Evolutionary conservation across 2,888 invertebrate species (phyloP), one percentile per base, ranked within the genome.

Genomic region (Meghimatium bilineatum): DNA sequence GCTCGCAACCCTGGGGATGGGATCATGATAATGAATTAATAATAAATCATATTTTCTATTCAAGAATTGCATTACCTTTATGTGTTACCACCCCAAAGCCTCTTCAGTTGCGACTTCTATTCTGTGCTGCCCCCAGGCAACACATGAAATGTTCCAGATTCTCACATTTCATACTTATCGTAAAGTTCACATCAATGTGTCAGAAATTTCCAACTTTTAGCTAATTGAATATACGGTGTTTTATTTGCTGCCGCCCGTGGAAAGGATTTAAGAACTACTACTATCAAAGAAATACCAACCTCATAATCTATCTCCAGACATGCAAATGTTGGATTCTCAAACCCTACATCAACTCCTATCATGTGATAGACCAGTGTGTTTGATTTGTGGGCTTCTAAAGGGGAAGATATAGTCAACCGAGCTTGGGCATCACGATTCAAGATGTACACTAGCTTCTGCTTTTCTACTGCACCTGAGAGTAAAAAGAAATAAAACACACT

Each of bases 221-320:
- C n/a, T n/a, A n/a, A n/a, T n/a, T n/a, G n/a, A n/a, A n/a, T n/a
- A n/a, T n/a, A n/a, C n/a, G n/a, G n/a, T n/a, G n/a, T n/a, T n/a
- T n/a, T n/a, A n/a, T n/a, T n/a, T n/a, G n/a, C 44, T 44, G 44
- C 44, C 12, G 44, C 44, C 36, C 36, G 23, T 32, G 71, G 36
- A 38, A 71, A 72, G n/a, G 29, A 20, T 20, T 23, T 29, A 67
- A 14, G 8, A 67, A 67, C 1, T 32, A 44, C 44, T 44, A 12
- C 44, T 44, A 44, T 56, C 3, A 56, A 17, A 23, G 56, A 44
- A 29, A 0, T 23, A 72, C 85, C 86, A 91, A 96, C 96, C 94
- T 99, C 99, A 94, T 99, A 99, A 94, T 99, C 99, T 91, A 99
- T 98, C 95, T 99, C 99, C 87, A 99, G 94, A 91, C 99, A 99